Conservation (phyloP, 2,797 vertebrate genomes). For the Chanos chanos region DNA sequence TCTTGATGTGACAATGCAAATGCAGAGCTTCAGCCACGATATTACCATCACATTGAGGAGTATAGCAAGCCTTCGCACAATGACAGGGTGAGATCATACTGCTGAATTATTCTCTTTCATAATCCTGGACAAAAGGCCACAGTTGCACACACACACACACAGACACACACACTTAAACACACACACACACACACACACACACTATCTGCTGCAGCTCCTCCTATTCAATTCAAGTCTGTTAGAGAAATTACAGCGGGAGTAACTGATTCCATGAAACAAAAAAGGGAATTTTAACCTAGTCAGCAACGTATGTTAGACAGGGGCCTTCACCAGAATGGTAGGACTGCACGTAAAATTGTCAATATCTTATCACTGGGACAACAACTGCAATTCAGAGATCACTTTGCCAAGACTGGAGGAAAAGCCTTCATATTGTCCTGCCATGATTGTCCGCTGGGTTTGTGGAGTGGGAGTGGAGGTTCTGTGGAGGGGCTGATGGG, state of each 20-base stretch:
- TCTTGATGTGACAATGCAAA: constrained; percentile 10
- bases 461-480: constrained; percentile 47
- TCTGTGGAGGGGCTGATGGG: constrained; percentile 49
- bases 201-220: background rate
- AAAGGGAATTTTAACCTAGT: constrained; percentile 17
- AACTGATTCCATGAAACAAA: constrained; percentile 13
- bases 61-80: constrained; percentile 20
- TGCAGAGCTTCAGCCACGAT: constrained; percentile 18
- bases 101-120: constrained; percentile 37
- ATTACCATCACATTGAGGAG: constrained; percentile 24
- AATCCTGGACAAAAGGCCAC: constrained; percentile 31
- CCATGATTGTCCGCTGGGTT: constrained; percentile 24
- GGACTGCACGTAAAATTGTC: constrained; percentile 13
- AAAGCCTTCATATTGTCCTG: constrained; percentile 16
- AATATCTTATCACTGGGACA: constrained; percentile 4
- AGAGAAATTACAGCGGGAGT: background rate
- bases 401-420: background rate
- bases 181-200: no score
- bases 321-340: no score
- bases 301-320: constrained; percentile 17
- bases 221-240: constrained; percentile 11
- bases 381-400: constrained; percentile 2
- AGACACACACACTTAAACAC: constrained; percentile 25
- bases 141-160: constrained; percentile 22
- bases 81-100: constrained; percentile 30